phyloP scores from a whole-genome alignment of 35 echinoderm and acorn worm genomes.

The Ophiothrix spiculata region DNA sequence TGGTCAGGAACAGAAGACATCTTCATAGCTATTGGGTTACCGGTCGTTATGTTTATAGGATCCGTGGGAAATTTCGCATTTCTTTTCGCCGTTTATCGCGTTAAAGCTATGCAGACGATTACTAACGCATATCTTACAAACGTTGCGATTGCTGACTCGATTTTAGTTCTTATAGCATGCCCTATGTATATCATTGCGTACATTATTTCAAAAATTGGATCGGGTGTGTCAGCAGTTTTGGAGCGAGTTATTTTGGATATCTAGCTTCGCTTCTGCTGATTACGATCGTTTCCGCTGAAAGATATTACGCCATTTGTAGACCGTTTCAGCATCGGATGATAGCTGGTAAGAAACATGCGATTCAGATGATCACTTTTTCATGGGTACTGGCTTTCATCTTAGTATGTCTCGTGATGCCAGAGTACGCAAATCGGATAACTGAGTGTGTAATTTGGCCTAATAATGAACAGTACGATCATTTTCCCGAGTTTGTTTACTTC shows the following conservation, averaged over 20 bases:
- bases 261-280: slow-evolving; percentile 12
- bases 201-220: background rate
- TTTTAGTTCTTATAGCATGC: slow-evolving; percentile 5
- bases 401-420: too few relatives aligned
- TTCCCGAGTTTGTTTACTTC: too few relatives aligned
- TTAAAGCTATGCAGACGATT: slow-evolving; percentile 14
- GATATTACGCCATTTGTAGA: slow-evolving; percentile 33
- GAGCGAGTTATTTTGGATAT: background rate
- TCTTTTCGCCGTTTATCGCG: slow-evolving; percentile 9
- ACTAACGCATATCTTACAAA: slow-evolving; percentile 27
- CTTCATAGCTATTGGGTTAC: too few relatives aligned
- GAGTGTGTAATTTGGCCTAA: too few relatives aligned
- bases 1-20: too few relatives aligned
- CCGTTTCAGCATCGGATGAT: slow-evolving; percentile 2
- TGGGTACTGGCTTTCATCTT: too few relatives aligned
- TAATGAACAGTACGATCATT: too few relatives aligned
- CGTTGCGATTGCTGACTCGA: background rate
- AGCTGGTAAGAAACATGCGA: background rate
- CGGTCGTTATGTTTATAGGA: slow-evolving; percentile 8
- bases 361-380: too few relatives aligned
- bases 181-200: background rate
- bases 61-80: slow-evolving; percentile 35
- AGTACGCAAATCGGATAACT: too few relatives aligned
- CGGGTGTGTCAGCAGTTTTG: background rate
- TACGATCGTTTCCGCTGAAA: slow-evolving; percentile 5